Percentiles rank a stretch among this genome's conserved stretches.
These are phyloP conservation scores for Gephyroberyx darwinii DNA, from an alignment of 2,797 vertebrate species.

Conservation along the genomic window DNA sequence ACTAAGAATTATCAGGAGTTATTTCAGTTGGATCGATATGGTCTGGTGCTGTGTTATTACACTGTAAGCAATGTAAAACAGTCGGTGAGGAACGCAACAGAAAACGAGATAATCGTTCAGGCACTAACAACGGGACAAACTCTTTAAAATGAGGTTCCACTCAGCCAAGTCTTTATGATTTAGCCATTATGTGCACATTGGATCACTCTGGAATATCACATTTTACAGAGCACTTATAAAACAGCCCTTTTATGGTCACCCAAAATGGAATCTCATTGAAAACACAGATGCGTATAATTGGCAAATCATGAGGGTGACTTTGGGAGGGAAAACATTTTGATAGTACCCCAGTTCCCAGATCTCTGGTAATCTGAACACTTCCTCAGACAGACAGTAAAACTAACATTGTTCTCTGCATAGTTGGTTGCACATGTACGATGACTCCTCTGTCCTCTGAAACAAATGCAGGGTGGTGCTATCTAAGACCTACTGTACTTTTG, in stretches of 20 bases:
- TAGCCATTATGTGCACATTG: conserved; percentile 66
- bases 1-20: conserved; percentile 64
- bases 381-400: conserved; percentile 67
- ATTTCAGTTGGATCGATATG: conserved; percentile 54
- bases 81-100: conserved; percentile 38
- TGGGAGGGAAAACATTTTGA: conserved; percentile 71
- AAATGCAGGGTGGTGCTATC: conserved; percentile 30
- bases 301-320: conserved; percentile 74
- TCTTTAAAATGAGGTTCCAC: conserved; percentile 43
- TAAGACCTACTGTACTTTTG: conserved; percentile 25
- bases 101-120: conserved; percentile 33
- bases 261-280: conserved; percentile 74
- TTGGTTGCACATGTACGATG: conserved; percentile 58
- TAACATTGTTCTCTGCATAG: conserved; percentile 61
- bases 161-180: conserved; percentile 66
- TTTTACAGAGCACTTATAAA: conserved; percentile 76
- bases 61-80: conserved; percentile 50
- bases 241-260: conserved; percentile 68
- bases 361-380: conserved; percentile 65
- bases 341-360: conserved; percentile 64
- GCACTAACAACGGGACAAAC: conserved; percentile 48
- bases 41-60: conserved; percentile 59
- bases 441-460: conserved; percentile 12
- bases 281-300: conserved; percentile 79
- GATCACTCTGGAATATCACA: conserved; percentile 72